Base-by-base conservation (phyloP, 2,888 invertebrate species). In the Chloroclystis v-ata region DNA sequence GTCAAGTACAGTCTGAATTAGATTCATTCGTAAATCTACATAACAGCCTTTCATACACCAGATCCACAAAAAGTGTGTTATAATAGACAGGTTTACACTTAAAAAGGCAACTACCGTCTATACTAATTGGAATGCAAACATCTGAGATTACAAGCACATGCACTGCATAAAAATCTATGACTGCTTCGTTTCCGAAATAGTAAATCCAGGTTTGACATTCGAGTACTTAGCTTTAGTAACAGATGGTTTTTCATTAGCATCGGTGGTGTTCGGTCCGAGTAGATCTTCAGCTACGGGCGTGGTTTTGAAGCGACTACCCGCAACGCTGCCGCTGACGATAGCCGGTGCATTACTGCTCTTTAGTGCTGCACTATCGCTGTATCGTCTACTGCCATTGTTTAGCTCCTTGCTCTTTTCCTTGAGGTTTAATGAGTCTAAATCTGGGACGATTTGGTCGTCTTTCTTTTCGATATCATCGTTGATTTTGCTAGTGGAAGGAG, bases 401-500 rank as follows among this genome's bases (percentile, higher is more conserved):
- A 75, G 44, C n/a, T 83, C 81, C 40, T 71, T 75, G 46, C 54
- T 75, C 50, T 63, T 76, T 6, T 75, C 74, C 56, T 52, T 77
- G 73, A 76, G 56, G 49, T 69, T 78, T 16, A 77, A 54, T 1
- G 75, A 67, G 40, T 82, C 82, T 37, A 80, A 52, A 47, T 80
- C 72, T 39, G 68, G 63, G 40, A 41, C 45, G 4, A 68, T 49
- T 51, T 55, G 66, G 12, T 76, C 75, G 12, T 65, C 65, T 62
- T 78, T 86, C 1, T 51, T 61, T 16, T 83, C 82, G 51, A 76
- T 44, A 57, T 86, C 80, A 54, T 69, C 78, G 59, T 86, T 87
- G 59, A 86, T 87, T 65, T 82, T 83, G 56, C 82, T 85, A 55
- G 81, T 84, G 1, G 83, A n/a, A n/a, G n/a, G n/a, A n/a, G n/a